Evolutionary conservation across 2,797 vertebrate species (phyloP), one percentile per base, ranked within the genome.

Genomic region (Myoxocephalus aenaeus): DNA sequence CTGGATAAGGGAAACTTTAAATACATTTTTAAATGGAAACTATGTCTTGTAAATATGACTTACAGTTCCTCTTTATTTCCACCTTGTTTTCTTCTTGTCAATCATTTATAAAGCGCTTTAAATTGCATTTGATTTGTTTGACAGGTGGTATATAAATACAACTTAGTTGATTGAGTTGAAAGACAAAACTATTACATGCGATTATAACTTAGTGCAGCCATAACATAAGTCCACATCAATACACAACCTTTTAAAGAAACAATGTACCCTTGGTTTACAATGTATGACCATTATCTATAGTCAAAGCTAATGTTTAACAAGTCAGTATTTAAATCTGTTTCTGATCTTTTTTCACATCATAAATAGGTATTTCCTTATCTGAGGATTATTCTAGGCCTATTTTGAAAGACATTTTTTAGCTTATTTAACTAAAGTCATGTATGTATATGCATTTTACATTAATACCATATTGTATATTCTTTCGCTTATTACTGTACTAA

Each of bases 391-490:
- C 25, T 17, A 38, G 53, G 15, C 11, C 22, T 4, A 64, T 25
- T 63, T 32, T 63, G 5, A 22, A 32, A 57, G 12, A 84, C 44
- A 18, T 36, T 36, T 36, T 79, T 75, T 38, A 69, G 22, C 29
- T 9, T 68, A 3, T 70, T 67, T 70, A 40, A 53, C 22, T 65
- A 44, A 64, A 72, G 56, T 36, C 36, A 77, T 77, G 62, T 48
- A 83, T 82, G 15, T 34, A 44, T 68, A 61, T 76, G 65, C 65
- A 81, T 67, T 73, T 67, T 40, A 59, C 32, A 79, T 64, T 12
- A 81, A 65, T 79, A 54, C 17, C 27, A 69, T 63, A 46, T 70
- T 71, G 48, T 29, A 70, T 73, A 79, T 87, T 67, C 1, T 27
- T 67, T 56, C 68, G 27, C 40, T 18, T 18, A 71, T 53, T 38